These are phyloP conservation scores for Tenthredo distinguenda DNA, from an alignment of 2,888 invertebrate species.

Conservation along the genomic window DNA sequence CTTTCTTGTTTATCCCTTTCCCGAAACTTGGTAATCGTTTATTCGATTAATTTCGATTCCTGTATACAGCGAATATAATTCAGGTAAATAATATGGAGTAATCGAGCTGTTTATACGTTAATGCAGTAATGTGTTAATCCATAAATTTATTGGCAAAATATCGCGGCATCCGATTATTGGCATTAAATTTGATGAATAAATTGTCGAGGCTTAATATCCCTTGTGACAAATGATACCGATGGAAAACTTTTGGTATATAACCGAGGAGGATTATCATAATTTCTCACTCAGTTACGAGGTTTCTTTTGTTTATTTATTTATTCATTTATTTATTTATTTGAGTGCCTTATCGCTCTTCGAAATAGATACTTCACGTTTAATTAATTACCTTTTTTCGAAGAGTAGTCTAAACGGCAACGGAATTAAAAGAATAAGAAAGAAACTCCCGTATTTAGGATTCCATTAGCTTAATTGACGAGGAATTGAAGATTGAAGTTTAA, in stretches of 20 bases:
- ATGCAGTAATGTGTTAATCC: constrained; percentile 19
- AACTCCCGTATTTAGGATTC: not conserved
- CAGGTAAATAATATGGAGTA: not conserved
- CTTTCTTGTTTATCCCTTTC: not conserved
- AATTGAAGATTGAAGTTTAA: not conserved
- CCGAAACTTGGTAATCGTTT: not conserved
- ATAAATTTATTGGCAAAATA: constrained; percentile 13
- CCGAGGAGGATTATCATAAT: not conserved
- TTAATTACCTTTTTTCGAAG: not conserved
- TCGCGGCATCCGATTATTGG: constrained; percentile 12
- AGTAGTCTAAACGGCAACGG: not conserved
- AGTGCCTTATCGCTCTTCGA: not conserved
- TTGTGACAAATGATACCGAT: constrained; percentile 25
- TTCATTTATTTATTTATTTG: not conserved
- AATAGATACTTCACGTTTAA: not conserved
- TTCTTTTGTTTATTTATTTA: not conserved
- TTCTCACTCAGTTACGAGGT: not conserved
- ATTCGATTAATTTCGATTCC: constrained; percentile 8
- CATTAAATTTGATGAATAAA: constrained; percentile 29
- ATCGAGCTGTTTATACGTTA: constrained; percentile 6
- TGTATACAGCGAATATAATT: not conserved
- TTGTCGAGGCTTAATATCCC: not conserved
- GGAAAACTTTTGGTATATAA: constrained; percentile 3
- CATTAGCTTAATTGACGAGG: not conserved
- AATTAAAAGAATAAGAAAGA: not conserved